Percentiles rank a stretch among this genome's conserved stretches.
Conservation (phyloP, 2,888 invertebrate genomes). For the Allolobophora icterica region DNA sequence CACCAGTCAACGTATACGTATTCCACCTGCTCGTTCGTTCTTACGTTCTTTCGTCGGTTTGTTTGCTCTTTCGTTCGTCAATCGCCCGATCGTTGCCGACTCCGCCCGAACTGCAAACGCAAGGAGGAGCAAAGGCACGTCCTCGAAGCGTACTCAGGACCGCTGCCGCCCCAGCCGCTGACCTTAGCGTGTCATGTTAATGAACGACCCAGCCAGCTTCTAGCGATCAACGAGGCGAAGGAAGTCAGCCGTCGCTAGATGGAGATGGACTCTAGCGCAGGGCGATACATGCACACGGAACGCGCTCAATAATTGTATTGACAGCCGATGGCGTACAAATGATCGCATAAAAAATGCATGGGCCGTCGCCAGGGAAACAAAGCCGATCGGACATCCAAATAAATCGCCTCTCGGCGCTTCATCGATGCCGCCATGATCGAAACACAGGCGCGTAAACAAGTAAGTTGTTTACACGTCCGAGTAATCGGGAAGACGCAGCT, state of each 20-base stretch:
- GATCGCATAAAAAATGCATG: slow-evolving; percentile 2
- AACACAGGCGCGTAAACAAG: not conserved
- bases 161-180: not conserved
- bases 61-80: not conserved
- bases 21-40: not conserved
- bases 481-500: not conserved
- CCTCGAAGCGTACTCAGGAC: not conserved
- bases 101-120: not conserved
- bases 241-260: slow-evolving; percentile 5
- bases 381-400: not conserved
- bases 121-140: not conserved
- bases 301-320: slow-evolving; percentile 11
- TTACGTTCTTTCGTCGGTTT: not conserved
- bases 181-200: not conserved
- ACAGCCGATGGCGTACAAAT: slow-evolving; percentile 11
- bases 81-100: not conserved
- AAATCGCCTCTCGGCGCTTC: not conserved
- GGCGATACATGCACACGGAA: not conserved
- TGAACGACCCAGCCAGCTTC: slow-evolving; percentile 17
- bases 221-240: not conserved
- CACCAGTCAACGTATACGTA: not conserved
- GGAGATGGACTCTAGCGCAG: not conserved
- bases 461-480: not conserved
- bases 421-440: not conserved
- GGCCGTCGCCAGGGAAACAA: not conserved